Conservation (phyloP, 2,888 invertebrate genomes). For the Drosophila siamana region DNA sequence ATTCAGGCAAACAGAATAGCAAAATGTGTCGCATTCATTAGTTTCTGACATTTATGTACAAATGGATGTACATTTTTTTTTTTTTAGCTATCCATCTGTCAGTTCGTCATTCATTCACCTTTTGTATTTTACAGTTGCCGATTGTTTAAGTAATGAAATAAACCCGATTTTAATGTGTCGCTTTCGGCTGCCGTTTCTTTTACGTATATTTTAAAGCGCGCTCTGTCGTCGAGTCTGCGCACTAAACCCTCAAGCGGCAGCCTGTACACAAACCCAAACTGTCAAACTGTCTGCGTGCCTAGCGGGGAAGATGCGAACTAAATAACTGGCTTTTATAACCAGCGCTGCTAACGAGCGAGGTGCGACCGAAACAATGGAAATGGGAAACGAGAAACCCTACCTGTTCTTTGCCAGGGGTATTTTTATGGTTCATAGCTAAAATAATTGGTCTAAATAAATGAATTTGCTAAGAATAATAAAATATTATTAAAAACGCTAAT, state of each 20-base stretch:
- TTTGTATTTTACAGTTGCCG: slow-evolving; percentile 15
- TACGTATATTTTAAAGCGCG: slow-evolving; percentile 35
- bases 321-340: slow-evolving; percentile 18
- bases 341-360: background rate
- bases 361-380: background rate
- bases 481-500: too few species aligned
- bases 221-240: slow-evolving; percentile 68
- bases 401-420: background rate
- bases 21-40: background rate
- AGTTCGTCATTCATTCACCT: background rate
- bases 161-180: slow-evolving; percentile 3
- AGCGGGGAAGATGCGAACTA: slow-evolving; percentile 59
- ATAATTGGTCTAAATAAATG: background rate
- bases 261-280: slow-evolving; percentile 62
- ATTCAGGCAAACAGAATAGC: background rate
- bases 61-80: background rate
- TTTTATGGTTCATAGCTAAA: background rate
- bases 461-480: background rate
- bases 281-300: slow-evolving; percentile 30
- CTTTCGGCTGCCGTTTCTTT: slow-evolving; percentile 8
- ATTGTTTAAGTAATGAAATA: slow-evolving; percentile 16
- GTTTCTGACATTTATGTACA: background rate
- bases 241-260: slow-evolving; percentile 39
- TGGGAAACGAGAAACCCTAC: background rate
- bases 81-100: background rate